phyloP scores from a whole-genome alignment of 1,140 invertebrate species.

The Hyles vespertilio region DNA sequence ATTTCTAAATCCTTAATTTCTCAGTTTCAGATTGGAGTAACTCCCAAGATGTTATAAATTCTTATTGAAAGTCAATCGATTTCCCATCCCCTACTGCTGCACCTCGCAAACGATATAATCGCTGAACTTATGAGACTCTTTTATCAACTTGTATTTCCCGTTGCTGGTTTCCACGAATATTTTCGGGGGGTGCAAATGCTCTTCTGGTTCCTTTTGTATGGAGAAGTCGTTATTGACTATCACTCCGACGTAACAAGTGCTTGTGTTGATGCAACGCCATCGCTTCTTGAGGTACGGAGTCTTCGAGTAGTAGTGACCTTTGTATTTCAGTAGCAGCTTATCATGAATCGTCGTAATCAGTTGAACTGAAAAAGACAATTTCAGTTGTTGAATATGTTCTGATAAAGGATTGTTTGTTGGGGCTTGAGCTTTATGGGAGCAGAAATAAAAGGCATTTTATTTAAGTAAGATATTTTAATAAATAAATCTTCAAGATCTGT shows the following conservation, averaged over 20 bases:
- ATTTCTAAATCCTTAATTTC: too few relatives aligned
- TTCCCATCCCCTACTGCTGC: background rate
- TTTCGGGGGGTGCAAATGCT: slow-evolving; percentile 22
- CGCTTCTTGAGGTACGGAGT: slow-evolving; percentile 22
- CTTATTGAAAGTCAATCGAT: too few relatives aligned
- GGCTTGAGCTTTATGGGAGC: too few relatives aligned
- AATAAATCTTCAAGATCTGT: too few relatives aligned
- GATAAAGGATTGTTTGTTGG: too few relatives aligned
- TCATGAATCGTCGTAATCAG: slow-evolving; percentile 22
- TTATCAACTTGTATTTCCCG: slow-evolving; percentile 17
- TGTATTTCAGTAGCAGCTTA: slow-evolving; percentile 21
- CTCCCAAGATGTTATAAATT: too few relatives aligned
- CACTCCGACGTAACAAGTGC: slow-evolving; percentile 18
- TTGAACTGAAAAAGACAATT: slow-evolving; percentile 23
- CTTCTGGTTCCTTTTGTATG: slow-evolving; percentile 17
- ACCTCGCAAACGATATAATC: slow-evolving; percentile 21
- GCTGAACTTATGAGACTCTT: slow-evolving; percentile 8
- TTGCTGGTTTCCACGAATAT: slow-evolving; percentile 11
- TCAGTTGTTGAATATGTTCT: too few relatives aligned
- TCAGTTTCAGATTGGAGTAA: too few relatives aligned
- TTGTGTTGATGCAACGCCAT: slow-evolving; percentile 30
- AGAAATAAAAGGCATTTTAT: too few relatives aligned
- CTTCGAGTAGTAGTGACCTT: slow-evolving; percentile 25
- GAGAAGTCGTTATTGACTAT: slow-evolving; percentile 21
- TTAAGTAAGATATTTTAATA: too few relatives aligned